Evolutionary conservation across 2,888 invertebrate genomes (phyloP).

Genomic region (Cloeon dipterum): DNA sequence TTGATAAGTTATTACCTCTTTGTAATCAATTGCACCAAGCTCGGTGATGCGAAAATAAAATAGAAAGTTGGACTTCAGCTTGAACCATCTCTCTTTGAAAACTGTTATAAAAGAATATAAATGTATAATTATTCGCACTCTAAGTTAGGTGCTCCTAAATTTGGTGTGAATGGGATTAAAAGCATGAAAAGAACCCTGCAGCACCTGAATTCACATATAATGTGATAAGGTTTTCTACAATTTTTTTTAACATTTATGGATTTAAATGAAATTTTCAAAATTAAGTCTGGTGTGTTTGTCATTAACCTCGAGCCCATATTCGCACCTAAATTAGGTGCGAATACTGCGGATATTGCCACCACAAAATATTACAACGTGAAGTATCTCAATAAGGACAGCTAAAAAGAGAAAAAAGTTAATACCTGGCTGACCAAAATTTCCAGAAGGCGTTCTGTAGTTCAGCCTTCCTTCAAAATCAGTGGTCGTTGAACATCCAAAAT

Average conservation of each 20-base stretch:
- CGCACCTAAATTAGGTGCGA: no score
- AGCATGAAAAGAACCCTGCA: not conserved
- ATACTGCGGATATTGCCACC: no score
- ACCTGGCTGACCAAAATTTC: slow-evolving; percentile 12
- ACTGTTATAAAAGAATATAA: slow-evolving; percentile 29
- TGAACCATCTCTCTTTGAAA: slow-evolving; percentile 57
- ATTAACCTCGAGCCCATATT: no score
- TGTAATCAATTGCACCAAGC: slow-evolving; percentile 34
- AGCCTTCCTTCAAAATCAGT: slow-evolving; percentile 45
- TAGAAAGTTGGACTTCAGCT: slow-evolving; percentile 45
- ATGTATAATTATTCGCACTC: slow-evolving; percentile 1
- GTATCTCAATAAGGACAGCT: no score
- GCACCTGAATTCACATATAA: not conserved
- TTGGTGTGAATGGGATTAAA: not conserved
- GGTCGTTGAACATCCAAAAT: slow-evolving; percentile 28
- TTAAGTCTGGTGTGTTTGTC: no score
- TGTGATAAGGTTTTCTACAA: no score
- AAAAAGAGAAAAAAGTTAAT: no score
- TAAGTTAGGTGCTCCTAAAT: slow-evolving; percentile 1
- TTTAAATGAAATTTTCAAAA: no score
- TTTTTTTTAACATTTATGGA: no score
- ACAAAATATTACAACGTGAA: no score
- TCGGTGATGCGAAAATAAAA: slow-evolving; percentile 55
- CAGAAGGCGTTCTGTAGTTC: slow-evolving; percentile 32
- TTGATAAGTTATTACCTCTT: slow-evolving; percentile 18